Evolutionary conservation across 2,888 invertebrate species (phyloP).

Genomic region (Bombyx huttoni): DNA sequence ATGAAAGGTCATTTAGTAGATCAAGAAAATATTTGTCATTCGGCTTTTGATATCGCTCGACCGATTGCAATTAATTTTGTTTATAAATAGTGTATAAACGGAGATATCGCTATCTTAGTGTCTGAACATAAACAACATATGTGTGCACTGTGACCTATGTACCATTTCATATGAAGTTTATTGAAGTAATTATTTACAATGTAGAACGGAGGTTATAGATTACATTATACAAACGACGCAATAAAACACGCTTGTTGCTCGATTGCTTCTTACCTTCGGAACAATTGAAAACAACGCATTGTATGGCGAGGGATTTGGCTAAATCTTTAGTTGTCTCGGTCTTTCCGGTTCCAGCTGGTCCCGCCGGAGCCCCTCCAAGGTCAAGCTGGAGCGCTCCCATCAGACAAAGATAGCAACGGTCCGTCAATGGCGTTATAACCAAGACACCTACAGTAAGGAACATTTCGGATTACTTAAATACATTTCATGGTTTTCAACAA

Average conservation of each 20-base stretch:
- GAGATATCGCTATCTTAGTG: background rate
- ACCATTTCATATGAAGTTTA: background rate
- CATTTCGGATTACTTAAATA: background rate
- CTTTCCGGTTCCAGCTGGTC: slow-evolving; percentile 89
- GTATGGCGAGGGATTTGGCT: slow-evolving; percentile 88
- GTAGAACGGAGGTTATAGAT: too few species aligned
- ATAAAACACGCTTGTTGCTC: background rate
- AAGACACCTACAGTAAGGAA: slow-evolving; percentile 68
- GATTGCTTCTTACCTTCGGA: slow-evolving; percentile 76
- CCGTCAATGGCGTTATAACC: slow-evolving; percentile 91
- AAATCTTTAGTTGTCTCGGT: slow-evolving; percentile 93
- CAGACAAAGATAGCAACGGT: slow-evolving; percentile 88
- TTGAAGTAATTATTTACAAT: background rate
- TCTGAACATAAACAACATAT: background rate
- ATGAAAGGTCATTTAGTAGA: background rate
- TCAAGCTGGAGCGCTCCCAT: slow-evolving; percentile 93
- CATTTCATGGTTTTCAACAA: too few species aligned
- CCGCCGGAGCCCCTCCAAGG: slow-evolving; percentile 90
- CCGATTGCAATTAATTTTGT: background rate
- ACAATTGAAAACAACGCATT: slow-evolving; percentile 94
- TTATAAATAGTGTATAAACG: background rate
- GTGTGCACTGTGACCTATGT: background rate
- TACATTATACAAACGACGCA: too few species aligned
- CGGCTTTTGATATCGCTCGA: background rate
- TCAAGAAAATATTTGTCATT: background rate